Evolutionary conservation across 1,140 invertebrate species (phyloP).

Genomic region (Drosophila ohnishii): DNA sequence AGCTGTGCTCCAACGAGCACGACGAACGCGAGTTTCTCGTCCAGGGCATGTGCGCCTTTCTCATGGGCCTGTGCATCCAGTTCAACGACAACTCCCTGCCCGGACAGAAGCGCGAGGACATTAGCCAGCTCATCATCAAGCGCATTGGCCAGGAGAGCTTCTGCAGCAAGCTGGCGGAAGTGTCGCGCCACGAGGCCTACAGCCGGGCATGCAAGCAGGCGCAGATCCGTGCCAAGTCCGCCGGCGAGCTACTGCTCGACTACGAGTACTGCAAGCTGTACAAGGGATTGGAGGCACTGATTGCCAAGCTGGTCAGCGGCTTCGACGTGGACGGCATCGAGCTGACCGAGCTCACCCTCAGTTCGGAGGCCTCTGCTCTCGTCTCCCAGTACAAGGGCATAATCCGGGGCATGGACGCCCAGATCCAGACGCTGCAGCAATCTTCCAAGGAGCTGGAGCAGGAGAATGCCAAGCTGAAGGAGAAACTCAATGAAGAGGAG

Average conservation of each 20-base stretch:
- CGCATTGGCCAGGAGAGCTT: conserved; percentile 96
- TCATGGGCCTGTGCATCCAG: conserved; percentile 95
- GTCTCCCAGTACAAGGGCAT: conserved; percentile 93
- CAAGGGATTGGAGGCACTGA: conserved; percentile 87
- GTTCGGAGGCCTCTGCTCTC: conserved; percentile 85
- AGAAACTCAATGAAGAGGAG: conserved; percentile 87
- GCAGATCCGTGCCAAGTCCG: conserved; percentile 90
- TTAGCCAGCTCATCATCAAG: conserved; percentile 93
- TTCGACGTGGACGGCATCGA: conserved; percentile 83
- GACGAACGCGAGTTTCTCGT: conserved; percentile 95
- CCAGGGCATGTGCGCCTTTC: conserved; percentile 96
- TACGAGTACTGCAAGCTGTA: conserved; percentile 97
- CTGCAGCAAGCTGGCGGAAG: conserved; percentile 92
- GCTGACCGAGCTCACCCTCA: conserved; percentile 84
- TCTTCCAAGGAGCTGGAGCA: conserved; percentile 84
- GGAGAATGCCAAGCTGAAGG: conserved; percentile 85
- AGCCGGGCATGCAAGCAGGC: conserved; percentile 96
- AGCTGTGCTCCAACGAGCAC: conserved; percentile 90
- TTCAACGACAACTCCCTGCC: conserved; percentile 95
- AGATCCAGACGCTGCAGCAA: conserved; percentile 87
- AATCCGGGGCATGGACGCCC: conserved; percentile 93
- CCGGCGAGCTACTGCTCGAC: conserved; percentile 94
- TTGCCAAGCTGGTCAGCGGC: conserved; percentile 74
- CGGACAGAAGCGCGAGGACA: conserved; percentile 90
- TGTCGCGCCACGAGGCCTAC: conserved; percentile 95